A percentile compares a stretch with the other conserved stretches of the same genome.
phyloP scores from a whole-genome alignment of 2,113 vertebrate genomes.

The Vireo altiloquus region DNA sequence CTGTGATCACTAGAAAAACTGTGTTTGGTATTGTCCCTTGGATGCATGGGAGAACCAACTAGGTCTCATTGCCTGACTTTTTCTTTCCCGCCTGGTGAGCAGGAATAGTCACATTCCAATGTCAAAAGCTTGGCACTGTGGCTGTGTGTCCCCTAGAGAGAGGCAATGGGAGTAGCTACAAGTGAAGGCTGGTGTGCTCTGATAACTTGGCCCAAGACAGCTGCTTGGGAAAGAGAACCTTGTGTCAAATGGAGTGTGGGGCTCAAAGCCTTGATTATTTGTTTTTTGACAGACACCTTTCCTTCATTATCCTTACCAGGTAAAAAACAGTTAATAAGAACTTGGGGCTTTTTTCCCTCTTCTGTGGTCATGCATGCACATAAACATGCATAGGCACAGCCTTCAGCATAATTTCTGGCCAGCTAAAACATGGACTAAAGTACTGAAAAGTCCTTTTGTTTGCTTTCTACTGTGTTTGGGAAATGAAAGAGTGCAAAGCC shows the following conservation, averaged over 20 bases:
- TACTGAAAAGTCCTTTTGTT: background rate
- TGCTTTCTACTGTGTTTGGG: background rate
- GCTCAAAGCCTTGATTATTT: background rate
- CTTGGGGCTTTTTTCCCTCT: background rate
- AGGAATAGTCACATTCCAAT: background rate
- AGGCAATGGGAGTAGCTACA: background rate
- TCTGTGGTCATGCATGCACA: background rate
- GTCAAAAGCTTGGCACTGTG: background rate
- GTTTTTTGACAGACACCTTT: background rate
- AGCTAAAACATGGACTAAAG: background rate
- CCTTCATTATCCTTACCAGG: background rate
- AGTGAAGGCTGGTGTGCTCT: background rate
- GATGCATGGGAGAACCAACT: background rate
- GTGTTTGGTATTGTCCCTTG: background rate
- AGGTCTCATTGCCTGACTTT: background rate
- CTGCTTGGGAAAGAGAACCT: background rate
- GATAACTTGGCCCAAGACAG: background rate
- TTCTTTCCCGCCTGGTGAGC: background rate
- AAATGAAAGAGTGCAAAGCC: background rate
- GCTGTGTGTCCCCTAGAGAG: background rate
- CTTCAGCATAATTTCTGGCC: slow-evolving; percentile 8
- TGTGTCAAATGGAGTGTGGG: background rate
- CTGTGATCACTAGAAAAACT: background rate
- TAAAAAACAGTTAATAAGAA: background rate
- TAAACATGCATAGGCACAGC: background rate